phyloP scores from a whole-genome alignment of 2,113 vertebrate species.

The Cisticola juncidis region DNA sequence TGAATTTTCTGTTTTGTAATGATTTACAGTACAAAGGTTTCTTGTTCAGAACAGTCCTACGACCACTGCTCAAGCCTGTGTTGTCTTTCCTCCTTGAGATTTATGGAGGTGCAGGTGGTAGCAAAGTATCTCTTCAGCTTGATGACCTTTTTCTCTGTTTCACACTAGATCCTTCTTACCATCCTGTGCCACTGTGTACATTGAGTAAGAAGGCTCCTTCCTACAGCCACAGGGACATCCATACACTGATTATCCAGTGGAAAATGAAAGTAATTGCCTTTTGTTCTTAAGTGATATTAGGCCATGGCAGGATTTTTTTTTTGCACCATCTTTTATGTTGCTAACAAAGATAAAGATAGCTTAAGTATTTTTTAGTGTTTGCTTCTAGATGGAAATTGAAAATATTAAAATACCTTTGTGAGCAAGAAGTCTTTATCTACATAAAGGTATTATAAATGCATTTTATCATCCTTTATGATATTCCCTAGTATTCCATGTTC shows the following conservation, averaged over 20 bases:
- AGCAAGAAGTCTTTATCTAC: background rate
- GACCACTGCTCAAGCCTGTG: background rate
- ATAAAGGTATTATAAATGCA: background rate
- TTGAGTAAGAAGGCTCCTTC: background rate
- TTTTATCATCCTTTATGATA: background rate
- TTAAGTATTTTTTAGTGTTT: background rate
- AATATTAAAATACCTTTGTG: background rate
- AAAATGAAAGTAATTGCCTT: background rate
- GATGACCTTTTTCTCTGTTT: background rate
- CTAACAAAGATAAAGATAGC: background rate
- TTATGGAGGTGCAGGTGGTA: background rate
- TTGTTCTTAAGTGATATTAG: background rate
- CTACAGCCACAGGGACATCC: background rate
- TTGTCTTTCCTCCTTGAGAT: background rate
- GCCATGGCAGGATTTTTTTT: background rate
- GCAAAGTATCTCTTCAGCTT: background rate
- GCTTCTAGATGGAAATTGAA: background rate
- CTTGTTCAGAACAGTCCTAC: background rate
- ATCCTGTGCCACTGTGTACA: background rate
- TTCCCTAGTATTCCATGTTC: background rate
- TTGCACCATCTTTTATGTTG: background rate
- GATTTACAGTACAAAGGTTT: background rate
- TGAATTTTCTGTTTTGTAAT: background rate
- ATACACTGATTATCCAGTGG: background rate
- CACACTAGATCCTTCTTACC: background rate